phyloP scores from a whole-genome alignment of 2,888 invertebrate species.

The Melieria picta region DNA sequence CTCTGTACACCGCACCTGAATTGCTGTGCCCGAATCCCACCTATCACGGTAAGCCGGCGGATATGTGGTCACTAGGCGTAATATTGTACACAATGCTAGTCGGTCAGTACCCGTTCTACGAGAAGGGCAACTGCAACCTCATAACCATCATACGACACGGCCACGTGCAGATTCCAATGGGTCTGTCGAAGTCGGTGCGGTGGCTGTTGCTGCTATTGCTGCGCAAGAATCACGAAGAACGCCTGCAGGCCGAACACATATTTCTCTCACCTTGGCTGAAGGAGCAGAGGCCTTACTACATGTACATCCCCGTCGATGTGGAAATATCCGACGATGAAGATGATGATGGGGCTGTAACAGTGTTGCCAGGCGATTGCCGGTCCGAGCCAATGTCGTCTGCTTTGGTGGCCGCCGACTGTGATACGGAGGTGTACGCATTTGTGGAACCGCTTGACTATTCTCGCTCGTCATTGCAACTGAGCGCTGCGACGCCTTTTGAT shows the following conservation, averaged over 20 bases:
- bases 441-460: conserved; percentile 10
- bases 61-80: conserved; percentile 65
- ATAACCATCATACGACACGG: conserved; percentile 61
- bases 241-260: conserved; percentile 56
- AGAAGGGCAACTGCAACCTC: conserved; percentile 62
- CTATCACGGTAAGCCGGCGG: conserved; percentile 63
- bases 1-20: conserved; percentile 64
- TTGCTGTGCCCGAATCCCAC: conserved; percentile 61
- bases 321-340: conserved; percentile 46
- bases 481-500: not conserved
- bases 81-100: conserved; percentile 64
- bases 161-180: conserved; percentile 59
- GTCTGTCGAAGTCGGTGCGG: conserved; percentile 57
- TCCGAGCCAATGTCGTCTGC: no score
- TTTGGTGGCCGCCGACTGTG: conserved; percentile 5
- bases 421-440: not conserved
- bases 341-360: not conserved
- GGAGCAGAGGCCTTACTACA: conserved; percentile 56
- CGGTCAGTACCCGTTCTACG: conserved; percentile 65
- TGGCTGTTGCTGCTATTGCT: conserved; percentile 56
- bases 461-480: not conserved
- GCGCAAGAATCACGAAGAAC: conserved; percentile 59
- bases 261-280: conserved; percentile 59
- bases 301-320: conserved; percentile 58
- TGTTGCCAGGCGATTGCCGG: not conserved